A percentile compares a stretch with the other conserved stretches of the same genome.
Evolutionary conservation across 2,113 vertebrate species (phyloP).

Genomic region (Felis chaus): DNA sequence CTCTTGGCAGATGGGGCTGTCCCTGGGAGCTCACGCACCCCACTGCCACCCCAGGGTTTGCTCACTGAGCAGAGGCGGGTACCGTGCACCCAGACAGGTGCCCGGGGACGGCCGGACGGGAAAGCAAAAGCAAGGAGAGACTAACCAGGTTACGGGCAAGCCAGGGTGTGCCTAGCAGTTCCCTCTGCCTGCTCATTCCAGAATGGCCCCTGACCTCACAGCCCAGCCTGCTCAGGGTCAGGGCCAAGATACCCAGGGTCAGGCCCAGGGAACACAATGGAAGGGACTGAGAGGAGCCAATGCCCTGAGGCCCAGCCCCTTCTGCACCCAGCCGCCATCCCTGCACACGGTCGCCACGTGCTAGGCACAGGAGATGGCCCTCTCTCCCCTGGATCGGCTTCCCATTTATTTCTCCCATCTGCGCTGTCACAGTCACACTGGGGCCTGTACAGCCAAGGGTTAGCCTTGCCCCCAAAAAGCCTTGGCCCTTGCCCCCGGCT

Average conservation of each 20-base stretch:
- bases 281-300: too few relatives aligned
- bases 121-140: neutral
- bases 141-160: fast-evolving
- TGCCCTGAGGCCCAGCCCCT: neutral
- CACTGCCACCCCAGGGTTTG: neutral
- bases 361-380: neutral
- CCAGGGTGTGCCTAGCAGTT: fast-evolving
- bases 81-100: neutral
- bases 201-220: fast-evolving
- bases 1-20: conserved; percentile 12
- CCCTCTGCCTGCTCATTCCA: neutral
- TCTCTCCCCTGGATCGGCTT: neutral
- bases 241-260: fast-evolving
- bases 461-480: neutral
- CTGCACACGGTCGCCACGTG: fast-evolving
- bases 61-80: neutral
- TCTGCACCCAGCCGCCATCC: neutral
- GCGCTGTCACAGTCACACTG: fast-evolving
- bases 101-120: neutral
- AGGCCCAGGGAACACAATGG: fast-evolving
- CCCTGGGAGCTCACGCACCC: neutral
- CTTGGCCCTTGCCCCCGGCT: neutral
- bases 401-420: neutral
- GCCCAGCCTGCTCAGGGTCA: neutral
- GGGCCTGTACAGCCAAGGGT: fast-evolving